Base-by-base conservation (phyloP, 2,113 vertebrate species). In the Helogale parvula region DNA sequence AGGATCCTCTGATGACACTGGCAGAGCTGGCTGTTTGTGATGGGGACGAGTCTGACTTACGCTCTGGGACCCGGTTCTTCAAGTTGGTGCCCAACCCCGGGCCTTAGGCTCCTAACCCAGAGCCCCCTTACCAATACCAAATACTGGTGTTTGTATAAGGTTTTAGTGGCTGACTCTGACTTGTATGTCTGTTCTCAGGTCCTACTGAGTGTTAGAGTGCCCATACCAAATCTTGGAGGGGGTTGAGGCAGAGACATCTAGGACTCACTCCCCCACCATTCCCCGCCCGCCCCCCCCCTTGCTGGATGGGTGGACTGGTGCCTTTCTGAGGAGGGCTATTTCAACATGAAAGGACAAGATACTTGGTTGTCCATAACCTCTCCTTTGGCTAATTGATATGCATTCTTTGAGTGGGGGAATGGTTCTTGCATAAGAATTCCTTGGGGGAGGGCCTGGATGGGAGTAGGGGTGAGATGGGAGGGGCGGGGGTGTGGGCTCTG, bases 231-330 rank as follows among this genome's bases (percentile, higher is more conserved):
- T 90, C 5, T 12, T 8, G 7, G 27, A 35, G 60, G 27, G 21
- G 50, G 12, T 15, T 21, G 35, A 16, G 72, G 38, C 35, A 33
- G 38, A 54, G 15, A 3, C 23, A 38, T 69, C 57, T 21, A 25
- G 2, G 23, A 41, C 41, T 41, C 41, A 5, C 41, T 41, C 41
- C 41, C 25, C 21, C 31, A 1, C 7, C 41, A 41, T 41, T 41
- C 25, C 72, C 72, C 7, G 6, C 16, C 27, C 9, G 0, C 8
- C 12, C 13, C 19, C 9, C 1, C 1, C 57, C 21, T 9, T 11
- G 33, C 66, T 17, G 41, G 35, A 47, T 19, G 23, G 38, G 63
- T 47, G 23, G 33, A 35, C 27, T 31, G 38, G 50, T 41, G 27
- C 50, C 35, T 60, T 16, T 88, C 69, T 92, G 74, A 54, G 57